Base-by-base conservation (phyloP, 2,888 invertebrate genomes). In the Nymphalis c-album region DNA sequence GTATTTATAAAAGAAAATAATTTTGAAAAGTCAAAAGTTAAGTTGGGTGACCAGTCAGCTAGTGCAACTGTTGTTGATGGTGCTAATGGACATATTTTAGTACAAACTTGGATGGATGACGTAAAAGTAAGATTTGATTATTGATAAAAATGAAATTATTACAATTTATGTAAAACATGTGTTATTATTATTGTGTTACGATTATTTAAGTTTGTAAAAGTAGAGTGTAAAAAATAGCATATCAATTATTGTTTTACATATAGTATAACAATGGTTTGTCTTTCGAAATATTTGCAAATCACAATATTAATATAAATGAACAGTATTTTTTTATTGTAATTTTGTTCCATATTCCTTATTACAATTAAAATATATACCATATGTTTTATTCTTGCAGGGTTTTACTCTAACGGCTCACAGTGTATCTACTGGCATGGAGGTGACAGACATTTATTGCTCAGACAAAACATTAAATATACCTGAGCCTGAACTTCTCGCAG, bases 401-500 rank as follows among this genome's bases (percentile, higher is more conserved):
- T 86, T 93, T 73, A 82, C 84, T 1, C 77, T 94, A 16, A 78
- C 79, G 47, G 93, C 91, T 0, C 85, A 89, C 74, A 70, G 69
- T 22, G 18, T 71, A 22, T 0, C 71, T 69, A 85, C 77, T 76
- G 93, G 80, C 67, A 73, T 81, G 5, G 84, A 85, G 58, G 76
- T 93, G 0, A 71, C 83, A 0, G 93, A 94, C 69, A 80, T 94
- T 2, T 81, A 84, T 0, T 83, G 85, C 40, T 77, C 80, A 0
- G 81, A 93, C 69, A 69, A 79, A 0, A 82, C 86, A 31, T 79
- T 92, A 5, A 78, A 78, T 1, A 78, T 86, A 2, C 86, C 89
- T 0, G 84, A 85, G 66, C 92, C 94, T 0, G 87, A 84, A 66
- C 79, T 95, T 17, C 77, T 91, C 3, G 91, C 94, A 0, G 89